Evolutionary conservation across 2,888 invertebrate species (phyloP), one percentile per base, ranked within the genome.

Genomic region (Cynaeus angustus): DNA sequence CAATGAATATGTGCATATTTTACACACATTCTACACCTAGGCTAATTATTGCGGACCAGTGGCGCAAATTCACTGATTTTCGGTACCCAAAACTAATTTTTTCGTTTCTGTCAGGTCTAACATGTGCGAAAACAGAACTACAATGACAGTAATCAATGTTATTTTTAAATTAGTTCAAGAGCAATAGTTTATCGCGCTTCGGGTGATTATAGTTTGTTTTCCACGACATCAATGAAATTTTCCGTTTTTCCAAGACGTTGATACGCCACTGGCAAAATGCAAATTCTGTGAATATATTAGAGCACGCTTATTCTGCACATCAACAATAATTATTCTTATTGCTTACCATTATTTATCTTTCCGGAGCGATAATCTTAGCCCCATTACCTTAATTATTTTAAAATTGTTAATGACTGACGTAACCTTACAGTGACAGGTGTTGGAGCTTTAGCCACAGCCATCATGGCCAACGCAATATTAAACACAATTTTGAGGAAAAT

Each of bases 401-500:
- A 64, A 38, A 48, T 52, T 41, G 50, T 6, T 16, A 30, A 46
- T 59, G 46, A 33, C 46, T 61, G 33, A 38, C 53, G 53, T 53
- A 52, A 64, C 53, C 45, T 43, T 33, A 52, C 10, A 21, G 14
- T 52, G 52, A 38, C 46, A 37, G 6, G 7, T 28, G 33, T 5
- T 21, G 56, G 13, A 37, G 46, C 26, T 56, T 46, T 46, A 45
- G 52, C 53, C 66, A 66, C 46, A 1, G 28, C 48, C 66, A 66
- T 30, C 45, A 78, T 78, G 78, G 78, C 77, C 64, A 72, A 70
- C 67, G 73, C 73, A 10, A 81, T 86, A 58, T 80, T 86, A 72
- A 84, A 84, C 86, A 87, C 88, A 79, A 87, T 90, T 84, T 82
- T 90, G 79, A 87, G 88, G 83, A 90, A 89, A 87, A 86, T 88